phyloP scores from a whole-genome alignment of 2,888 invertebrate species.

The Slavum lentiscoides region DNA sequence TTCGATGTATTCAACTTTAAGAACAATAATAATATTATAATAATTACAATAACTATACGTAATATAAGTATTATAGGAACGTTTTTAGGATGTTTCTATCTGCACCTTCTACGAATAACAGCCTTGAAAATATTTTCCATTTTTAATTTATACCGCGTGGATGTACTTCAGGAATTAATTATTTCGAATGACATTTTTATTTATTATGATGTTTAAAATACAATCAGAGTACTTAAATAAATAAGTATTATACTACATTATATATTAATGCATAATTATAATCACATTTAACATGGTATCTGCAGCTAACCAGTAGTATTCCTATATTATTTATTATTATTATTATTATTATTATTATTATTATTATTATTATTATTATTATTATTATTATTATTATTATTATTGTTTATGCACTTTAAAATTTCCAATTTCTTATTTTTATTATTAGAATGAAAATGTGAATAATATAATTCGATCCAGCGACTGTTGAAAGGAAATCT shows the following conservation, averaged over 20 bases:
- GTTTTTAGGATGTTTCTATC: not conserved
- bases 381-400: no score
- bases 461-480: no score
- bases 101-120: not conserved
- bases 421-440: no score
- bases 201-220: not conserved
- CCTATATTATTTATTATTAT: not conserved
- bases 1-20: no score
- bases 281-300: no score
- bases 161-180: constrained; percentile 8
- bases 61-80: not conserved
- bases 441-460: no score
- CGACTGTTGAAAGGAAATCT: no score
- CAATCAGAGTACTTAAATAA: not conserved
- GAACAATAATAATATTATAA: no score
- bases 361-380: no score
- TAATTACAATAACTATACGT: no score
- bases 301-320: not conserved
- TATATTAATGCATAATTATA: not conserved
- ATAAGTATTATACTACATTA: not conserved
- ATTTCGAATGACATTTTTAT: constrained; percentile 11
- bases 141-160: not conserved
- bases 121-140: not conserved
- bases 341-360: no score
- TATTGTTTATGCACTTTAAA: no score